Percentiles rank a stretch among this genome's conserved stretches.
These are phyloP conservation scores for Eupeodes luniger DNA, from an alignment of 2,888 invertebrate genomes.

Conservation along the genomic window DNA sequence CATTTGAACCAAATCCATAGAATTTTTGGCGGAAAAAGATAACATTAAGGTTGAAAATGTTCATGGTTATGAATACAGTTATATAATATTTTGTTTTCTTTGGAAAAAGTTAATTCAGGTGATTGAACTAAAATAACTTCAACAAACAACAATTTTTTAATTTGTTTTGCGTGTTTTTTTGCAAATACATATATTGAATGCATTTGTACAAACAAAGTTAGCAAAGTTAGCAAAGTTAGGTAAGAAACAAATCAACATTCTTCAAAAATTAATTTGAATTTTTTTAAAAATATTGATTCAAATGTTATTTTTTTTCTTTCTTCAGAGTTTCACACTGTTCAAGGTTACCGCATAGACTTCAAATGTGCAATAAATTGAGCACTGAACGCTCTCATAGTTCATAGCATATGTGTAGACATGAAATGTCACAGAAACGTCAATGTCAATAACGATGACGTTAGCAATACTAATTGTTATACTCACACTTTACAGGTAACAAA, in stretches of 20 bases:
- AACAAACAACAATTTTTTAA: no score
- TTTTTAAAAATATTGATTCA: neutral
- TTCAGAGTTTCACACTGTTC: neutral
- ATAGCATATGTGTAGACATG: neutral
- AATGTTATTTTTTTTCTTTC: neutral
- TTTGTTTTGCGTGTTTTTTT: no score
- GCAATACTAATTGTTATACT: neutral
- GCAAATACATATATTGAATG: no score
- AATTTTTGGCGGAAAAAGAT: no score
- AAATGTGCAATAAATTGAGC: neutral
- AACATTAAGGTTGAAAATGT: no score
- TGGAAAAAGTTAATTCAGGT: no score
- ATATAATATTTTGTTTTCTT: no score
- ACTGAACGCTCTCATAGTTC: no score
- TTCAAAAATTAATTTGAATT: no score
- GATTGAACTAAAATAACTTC: no score
- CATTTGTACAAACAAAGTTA: no score
- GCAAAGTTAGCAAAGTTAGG: neutral
- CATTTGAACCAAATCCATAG: neutral
- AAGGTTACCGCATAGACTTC: neutral
- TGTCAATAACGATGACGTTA: conserved; percentile 11
- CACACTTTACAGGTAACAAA: neutral
- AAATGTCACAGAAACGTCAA: conserved; percentile 13
- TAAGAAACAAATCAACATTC: neutral
- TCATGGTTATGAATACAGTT: no score